These are phyloP conservation scores for Cyaniris semiargus DNA, from an alignment of 2,888 invertebrate species.

Conservation along the genomic window DNA sequence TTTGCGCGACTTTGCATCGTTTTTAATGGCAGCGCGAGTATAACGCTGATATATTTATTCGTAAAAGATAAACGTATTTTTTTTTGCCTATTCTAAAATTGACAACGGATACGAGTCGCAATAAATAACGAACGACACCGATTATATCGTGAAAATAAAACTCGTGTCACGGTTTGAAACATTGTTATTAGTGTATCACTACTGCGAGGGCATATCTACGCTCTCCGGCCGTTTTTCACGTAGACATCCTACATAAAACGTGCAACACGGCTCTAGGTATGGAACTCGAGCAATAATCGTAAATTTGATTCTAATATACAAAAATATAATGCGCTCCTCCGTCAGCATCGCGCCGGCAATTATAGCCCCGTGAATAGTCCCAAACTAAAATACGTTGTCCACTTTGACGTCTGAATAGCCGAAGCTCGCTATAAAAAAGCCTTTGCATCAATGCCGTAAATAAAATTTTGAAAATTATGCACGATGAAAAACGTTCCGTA, in stretches of 20 bases:
- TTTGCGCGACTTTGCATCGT: background rate
- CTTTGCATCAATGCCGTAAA: slow-evolving; percentile 71
- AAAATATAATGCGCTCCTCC: slow-evolving; percentile 19
- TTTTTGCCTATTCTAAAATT: slow-evolving; percentile 10
- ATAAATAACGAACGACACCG: slow-evolving; percentile 14
- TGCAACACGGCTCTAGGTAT: slow-evolving; percentile 5
- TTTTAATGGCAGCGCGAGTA: background rate
- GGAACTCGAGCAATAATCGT: slow-evolving; percentile 32
- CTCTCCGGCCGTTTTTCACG: slow-evolving; percentile 31
- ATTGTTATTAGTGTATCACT: slow-evolving; percentile 26
- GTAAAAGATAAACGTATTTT: slow-evolving; percentile 4
- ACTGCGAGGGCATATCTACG: slow-evolving; percentile 14
- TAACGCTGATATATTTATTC: background rate
- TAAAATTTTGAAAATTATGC: slow-evolving; percentile 77
- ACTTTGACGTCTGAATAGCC: slow-evolving; percentile 47
- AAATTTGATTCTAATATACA: slow-evolving; percentile 31
- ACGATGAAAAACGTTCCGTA: slow-evolving; percentile 72
- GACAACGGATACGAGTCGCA: slow-evolving; percentile 15
- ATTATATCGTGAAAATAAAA: slow-evolving; percentile 30
- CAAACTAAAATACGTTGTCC: slow-evolving; percentile 38
- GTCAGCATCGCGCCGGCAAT: slow-evolving; percentile 26
- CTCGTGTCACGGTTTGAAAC: slow-evolving; percentile 27
- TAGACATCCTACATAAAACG: slow-evolving; percentile 19
- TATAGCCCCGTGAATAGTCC: slow-evolving; percentile 30
- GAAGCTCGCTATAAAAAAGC: slow-evolving; percentile 52